Percentiles rank a stretch among this genome's conserved stretches.
These are phyloP conservation scores for Pachypanchax playfairii DNA, from an alignment of 2,113 vertebrate genomes.

Conservation along the genomic window DNA sequence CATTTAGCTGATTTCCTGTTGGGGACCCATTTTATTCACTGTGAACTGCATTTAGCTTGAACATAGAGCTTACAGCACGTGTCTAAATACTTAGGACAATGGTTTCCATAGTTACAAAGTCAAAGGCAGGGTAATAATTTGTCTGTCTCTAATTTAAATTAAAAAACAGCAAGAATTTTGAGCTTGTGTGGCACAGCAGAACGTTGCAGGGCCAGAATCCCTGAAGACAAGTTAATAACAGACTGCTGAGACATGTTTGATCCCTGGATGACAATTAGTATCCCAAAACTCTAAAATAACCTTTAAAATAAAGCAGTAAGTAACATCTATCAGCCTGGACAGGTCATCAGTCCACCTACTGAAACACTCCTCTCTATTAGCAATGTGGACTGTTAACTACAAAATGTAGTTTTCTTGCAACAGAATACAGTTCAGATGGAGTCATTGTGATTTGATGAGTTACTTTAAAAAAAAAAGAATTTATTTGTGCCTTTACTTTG, in stretches of 20 bases:
- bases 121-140: slow-evolving; percentile 1
- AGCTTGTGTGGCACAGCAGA: not conserved
- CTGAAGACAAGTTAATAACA: not conserved
- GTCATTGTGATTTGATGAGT: too few relatives aligned
- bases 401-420: too few relatives aligned
- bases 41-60: slow-evolving; percentile 6
- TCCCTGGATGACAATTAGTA: not conserved
- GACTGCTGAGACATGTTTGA: not conserved
- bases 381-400: too few relatives aligned
- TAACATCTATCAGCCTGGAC: too few relatives aligned
- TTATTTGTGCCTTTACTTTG: too few relatives aligned
- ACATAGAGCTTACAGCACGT: not conserved
- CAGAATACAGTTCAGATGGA: not conserved
- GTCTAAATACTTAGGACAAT: not conserved
- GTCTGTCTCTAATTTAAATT: slow-evolving; percentile 6
- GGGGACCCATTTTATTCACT: slow-evolving; percentile 1
- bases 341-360: too few relatives aligned
- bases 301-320: not conserved
- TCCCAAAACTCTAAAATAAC: slow-evolving; percentile 1
- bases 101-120: slow-evolving; percentile 24
- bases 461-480: too few relatives aligned
- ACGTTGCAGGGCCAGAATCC: not conserved
- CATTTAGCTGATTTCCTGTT: slow-evolving; percentile 4
- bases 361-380: too few relatives aligned
- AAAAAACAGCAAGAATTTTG: not conserved